Evolutionary conservation across 2,888 invertebrate species (phyloP).

Genomic region (Diplazon laetatorius): DNA sequence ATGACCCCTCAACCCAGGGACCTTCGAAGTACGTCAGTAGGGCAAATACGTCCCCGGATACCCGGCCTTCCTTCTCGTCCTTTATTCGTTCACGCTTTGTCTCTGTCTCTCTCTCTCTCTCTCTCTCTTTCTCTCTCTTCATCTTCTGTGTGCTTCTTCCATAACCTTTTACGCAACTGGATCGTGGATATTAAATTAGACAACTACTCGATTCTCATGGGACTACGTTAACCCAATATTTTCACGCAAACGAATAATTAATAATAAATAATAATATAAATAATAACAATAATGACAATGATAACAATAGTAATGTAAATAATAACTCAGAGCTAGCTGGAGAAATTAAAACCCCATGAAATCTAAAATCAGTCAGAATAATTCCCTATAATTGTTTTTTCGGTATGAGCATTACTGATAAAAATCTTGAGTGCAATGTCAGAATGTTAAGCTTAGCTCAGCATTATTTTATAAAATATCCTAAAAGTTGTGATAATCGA

Average conservation of each 20-base stretch:
- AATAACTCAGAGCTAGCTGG: too few species aligned
- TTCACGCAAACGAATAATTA: not conserved
- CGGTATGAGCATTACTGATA: too few species aligned
- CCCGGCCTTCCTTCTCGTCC: conserved; percentile 15
- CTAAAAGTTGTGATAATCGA: too few species aligned
- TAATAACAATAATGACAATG: too few species aligned
- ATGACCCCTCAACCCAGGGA: conserved; percentile 78
- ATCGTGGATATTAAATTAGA: conserved; percentile 25
- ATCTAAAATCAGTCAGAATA: too few species aligned
- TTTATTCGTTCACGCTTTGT: not conserved
- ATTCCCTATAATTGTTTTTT: too few species aligned
- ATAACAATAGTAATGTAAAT: too few species aligned
- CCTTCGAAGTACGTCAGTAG: conserved; percentile 79
- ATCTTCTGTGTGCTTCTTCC: conserved; percentile 13
- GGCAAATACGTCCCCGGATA: conserved; percentile 69
- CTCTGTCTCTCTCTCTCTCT: not conserved
- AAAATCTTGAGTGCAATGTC: too few species aligned
- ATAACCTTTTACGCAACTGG: conserved; percentile 31
- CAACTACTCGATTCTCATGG: not conserved
- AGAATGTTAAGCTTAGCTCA: too few species aligned
- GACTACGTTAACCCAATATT: not conserved
- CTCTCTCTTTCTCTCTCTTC: not conserved
- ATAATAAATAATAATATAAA: too few species aligned
- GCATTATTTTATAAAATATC: too few species aligned
- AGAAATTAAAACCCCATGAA: too few species aligned